Evolutionary conservation across 2,113 vertebrate genomes (phyloP).

Genomic region (Plestiodon gilberti): DNA sequence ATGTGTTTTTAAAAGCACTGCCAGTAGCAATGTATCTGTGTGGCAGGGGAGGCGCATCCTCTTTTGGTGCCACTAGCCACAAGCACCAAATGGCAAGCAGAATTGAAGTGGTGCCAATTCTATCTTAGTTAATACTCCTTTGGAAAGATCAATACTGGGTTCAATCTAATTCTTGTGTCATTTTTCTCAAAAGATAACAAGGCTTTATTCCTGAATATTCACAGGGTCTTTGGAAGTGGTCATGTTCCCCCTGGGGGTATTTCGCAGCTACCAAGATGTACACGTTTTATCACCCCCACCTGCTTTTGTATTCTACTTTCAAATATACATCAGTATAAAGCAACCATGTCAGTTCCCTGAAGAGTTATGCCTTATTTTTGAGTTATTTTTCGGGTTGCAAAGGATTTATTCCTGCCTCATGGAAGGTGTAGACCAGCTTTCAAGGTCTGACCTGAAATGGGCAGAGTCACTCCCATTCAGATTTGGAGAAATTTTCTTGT

Average conservation of each 20-base stretch:
- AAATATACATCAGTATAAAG: background rate
- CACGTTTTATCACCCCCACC: slow-evolving; percentile 4
- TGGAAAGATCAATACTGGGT: background rate
- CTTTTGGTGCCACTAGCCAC: background rate
- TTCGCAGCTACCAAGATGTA: background rate
- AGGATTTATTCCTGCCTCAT: background rate
- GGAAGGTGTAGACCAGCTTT: background rate
- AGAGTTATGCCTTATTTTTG: background rate
- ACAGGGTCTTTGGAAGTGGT: background rate
- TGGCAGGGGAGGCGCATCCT: background rate
- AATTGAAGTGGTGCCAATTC: too few species aligned
- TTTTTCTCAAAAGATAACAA: background rate
- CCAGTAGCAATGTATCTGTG: too few species aligned
- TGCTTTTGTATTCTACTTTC: background rate
- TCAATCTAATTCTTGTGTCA: background rate
- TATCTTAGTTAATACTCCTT: background rate
- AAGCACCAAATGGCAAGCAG: background rate
- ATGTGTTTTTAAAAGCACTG: too few species aligned
- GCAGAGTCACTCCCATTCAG: background rate
- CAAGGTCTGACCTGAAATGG: background rate
- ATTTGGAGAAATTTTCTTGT: background rate
- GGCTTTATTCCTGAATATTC: background rate
- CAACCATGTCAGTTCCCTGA: background rate
- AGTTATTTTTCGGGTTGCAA: background rate
- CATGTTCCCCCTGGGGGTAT: background rate